Evolutionary conservation across 2,888 invertebrate species (phyloP), one percentile per base, ranked within the genome.

Genomic region (Lacanobia wlatinum): DNA sequence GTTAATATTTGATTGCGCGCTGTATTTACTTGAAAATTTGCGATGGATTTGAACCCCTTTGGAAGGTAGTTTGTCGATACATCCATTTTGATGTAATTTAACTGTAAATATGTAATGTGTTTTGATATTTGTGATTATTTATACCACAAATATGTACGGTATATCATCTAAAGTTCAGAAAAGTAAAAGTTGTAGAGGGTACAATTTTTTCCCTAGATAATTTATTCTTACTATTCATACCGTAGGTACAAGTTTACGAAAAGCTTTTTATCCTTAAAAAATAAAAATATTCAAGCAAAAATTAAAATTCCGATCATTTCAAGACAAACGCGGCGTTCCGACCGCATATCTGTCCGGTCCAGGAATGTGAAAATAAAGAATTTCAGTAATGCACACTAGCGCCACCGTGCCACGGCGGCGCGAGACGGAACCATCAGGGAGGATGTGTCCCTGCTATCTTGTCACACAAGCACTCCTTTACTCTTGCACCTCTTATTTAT

Each of bases 391-490:
- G 93, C 91, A 91, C 87, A 88, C 88, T 84, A 85, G 87, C 88
- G 89, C 88, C 87, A 84, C 88, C 88, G 88, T 88, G 87, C 88
- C 88, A 83, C 88, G 84, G 88, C 88, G 87, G 83, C 88, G 87
- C 60, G 83, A 60, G 21, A 50, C 91, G 91, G 92, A 92, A 93
- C 89, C 90, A 90, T 92, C 91, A 90, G 89, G 88, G 89, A 89
- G 89, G 89, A 89, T 89, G 92, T 90, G 91, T 90, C 90, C 87
- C 88, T 87, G 91, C 91, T 95, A 94, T 94, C 95, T 94, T 93
- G 94, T 94, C 94, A 92, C 90, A 90, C 87, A 87, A 89, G 90
- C 90, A 91, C 92, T 92, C 89, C 90, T 90, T 90, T 91, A 88
- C 89, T 91, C 89, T 86, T 91, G 90, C 91, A 89, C 87, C 90